Conservation (phyloP, 2,113 vertebrate genomes). For the Bettongia penicillata region DNA sequence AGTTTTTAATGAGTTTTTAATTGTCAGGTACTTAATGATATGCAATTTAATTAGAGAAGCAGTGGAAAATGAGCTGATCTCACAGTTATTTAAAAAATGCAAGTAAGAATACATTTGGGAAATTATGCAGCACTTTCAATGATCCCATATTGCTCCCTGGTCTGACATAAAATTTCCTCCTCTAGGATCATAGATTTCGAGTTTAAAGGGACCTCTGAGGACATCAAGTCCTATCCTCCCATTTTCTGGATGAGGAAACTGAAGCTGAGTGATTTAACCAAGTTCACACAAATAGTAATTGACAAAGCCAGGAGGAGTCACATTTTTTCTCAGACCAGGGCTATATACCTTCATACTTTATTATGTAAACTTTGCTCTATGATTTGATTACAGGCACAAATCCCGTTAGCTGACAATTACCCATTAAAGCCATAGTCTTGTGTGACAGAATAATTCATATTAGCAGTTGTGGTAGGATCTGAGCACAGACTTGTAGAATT, state of each 20-base stretch:
- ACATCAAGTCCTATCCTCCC: not conserved
- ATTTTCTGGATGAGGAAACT: not conserved
- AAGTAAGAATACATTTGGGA: not conserved
- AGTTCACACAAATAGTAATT: not conserved
- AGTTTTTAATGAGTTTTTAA: not conserved
- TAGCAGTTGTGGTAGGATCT: not conserved
- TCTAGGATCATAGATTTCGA: not conserved
- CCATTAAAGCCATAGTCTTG: not conserved
- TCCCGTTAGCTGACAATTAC: not conserved
- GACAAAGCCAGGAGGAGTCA: not conserved
- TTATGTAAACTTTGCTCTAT: not conserved
- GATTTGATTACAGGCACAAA: not conserved
- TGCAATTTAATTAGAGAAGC: not conserved
- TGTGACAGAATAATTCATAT: not conserved
- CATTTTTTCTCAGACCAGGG: not conserved
- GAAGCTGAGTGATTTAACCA: not conserved
- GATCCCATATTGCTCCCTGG: not conserved
- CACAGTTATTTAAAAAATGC: not conserved
- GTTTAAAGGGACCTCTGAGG: not conserved
- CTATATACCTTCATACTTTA: not conserved
- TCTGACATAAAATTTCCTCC: not conserved
- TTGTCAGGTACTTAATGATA: not conserved
- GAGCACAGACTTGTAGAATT: not conserved
- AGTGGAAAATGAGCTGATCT: not conserved
- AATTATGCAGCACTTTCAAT: not conserved